These are phyloP conservation scores for Glaucomys volans DNA, from an alignment of 2,113 vertebrate genomes.

Conservation along the genomic window DNA sequence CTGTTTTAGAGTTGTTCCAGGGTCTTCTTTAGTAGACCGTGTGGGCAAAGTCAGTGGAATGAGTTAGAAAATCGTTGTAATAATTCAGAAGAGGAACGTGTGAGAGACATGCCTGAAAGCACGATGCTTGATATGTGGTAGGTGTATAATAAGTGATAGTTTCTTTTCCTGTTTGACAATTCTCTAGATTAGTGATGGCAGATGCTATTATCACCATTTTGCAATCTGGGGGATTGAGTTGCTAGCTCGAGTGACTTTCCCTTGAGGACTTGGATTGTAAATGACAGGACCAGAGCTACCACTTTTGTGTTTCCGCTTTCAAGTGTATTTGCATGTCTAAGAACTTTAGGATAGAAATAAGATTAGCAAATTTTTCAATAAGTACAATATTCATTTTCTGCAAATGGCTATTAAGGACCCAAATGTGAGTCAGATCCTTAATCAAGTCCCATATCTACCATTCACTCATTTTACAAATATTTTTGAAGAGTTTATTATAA, in stretches of 20 bases:
- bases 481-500: neutral
- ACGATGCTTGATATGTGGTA: neutral
- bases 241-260: neutral
- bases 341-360: neutral
- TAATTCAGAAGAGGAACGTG: neutral
- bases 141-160: neutral
- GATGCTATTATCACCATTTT: conserved; percentile 26
- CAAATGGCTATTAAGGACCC: neutral
- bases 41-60: neutral
- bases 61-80: neutral
- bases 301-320: neutral
- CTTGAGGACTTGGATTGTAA: neutral
- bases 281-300: neutral
- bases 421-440: neutral
- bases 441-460: neutral
- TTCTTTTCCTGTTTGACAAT: neutral
- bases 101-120: neutral
- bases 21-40: neutral
- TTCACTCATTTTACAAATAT: neutral
- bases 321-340: neutral
- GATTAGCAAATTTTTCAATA: neutral
- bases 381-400: neutral
- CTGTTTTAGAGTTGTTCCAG: neutral
- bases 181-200: conserved; percentile 17
- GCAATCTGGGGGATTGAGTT: neutral